These are phyloP conservation scores for Halcyon badia DNA, from an alignment of 2,797 vertebrate species.

Conservation along the genomic window DNA sequence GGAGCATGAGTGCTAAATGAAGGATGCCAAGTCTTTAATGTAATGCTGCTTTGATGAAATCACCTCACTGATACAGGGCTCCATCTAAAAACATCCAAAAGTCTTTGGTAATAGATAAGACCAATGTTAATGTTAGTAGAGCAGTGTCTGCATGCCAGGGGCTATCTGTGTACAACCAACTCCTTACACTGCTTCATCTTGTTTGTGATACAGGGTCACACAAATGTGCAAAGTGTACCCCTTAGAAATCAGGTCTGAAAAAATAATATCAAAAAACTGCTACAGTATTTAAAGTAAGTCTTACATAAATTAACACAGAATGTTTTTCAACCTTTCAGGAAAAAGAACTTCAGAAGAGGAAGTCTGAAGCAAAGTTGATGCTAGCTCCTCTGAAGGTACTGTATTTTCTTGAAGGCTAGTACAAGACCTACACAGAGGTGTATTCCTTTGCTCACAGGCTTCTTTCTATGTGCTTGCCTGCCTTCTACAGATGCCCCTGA, in stretches of 20 bases:
- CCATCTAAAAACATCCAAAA: neutral
- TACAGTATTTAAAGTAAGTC: neutral
- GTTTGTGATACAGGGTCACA: neutral
- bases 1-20: neutral
- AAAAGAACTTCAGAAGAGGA: slow-evolving; percentile 78
- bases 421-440: neutral
- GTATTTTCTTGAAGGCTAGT: neutral
- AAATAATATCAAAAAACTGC: neutral
- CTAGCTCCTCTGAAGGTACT: slow-evolving; percentile 85
- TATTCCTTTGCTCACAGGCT: neutral
- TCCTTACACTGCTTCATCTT: neutral
- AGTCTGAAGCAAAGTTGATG: slow-evolving; percentile 71
- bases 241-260: neutral
- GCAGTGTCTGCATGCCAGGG: neutral
- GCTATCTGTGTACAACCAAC: neutral
- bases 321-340: slow-evolving; percentile 75
- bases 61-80: neutral
- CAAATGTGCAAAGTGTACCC: accelerated
- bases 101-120: neutral
- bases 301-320: neutral
- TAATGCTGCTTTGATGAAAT: neutral
- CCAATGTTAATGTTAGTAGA: neutral
- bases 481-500: neutral
- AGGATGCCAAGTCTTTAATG: neutral
- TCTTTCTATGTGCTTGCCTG: neutral